Conservation (phyloP, 2,888 invertebrate genomes). For the Drosophila austrosaltans region DNA sequence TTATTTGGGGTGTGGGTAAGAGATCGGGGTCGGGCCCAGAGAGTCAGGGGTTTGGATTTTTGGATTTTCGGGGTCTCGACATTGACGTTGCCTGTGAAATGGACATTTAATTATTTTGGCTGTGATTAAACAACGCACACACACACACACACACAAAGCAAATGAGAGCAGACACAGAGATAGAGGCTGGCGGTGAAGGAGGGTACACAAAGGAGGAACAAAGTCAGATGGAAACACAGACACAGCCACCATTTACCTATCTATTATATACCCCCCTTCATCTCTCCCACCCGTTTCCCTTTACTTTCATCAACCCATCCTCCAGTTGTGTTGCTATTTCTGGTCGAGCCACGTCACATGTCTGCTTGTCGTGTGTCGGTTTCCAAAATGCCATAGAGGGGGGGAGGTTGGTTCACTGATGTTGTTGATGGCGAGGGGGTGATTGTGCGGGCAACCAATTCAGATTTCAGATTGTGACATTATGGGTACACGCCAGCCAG, state of each 20-base stretch:
- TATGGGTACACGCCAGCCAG: conserved; percentile 25
- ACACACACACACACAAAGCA: conserved; percentile 26
- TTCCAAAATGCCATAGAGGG: conserved; percentile 9
- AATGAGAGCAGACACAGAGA: conserved; percentile 6
- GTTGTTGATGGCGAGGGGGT: background rate
- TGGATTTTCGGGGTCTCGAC: conserved; percentile 20
- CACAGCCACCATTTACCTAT: conserved; percentile 6
- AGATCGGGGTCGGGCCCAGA: conserved; percentile 8
- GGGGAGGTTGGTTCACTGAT: background rate
- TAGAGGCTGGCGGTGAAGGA: background rate
- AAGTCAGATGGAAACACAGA: conserved; percentile 7
- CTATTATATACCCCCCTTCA: background rate
- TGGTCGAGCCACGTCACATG: conserved; percentile 39
- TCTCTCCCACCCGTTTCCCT: background rate
- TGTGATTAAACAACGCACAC: conserved; percentile 72
- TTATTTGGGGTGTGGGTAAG: background rate
- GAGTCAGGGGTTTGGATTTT: background rate
- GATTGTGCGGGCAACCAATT: background rate
- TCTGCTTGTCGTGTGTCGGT: conserved; percentile 31
- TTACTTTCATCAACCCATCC: background rate
- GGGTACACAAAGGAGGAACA: background rate
- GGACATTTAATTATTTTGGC: conserved; percentile 82
- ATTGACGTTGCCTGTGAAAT: conserved; percentile 71
- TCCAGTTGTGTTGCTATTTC: conserved; percentile 1
- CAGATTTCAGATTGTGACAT: conserved; percentile 9